A percentile compares a stretch with the other conserved stretches of the same genome.
Evolutionary conservation across 2,797 vertebrate species (phyloP).

Genomic region (Anabacerthia variegaticeps): DNA sequence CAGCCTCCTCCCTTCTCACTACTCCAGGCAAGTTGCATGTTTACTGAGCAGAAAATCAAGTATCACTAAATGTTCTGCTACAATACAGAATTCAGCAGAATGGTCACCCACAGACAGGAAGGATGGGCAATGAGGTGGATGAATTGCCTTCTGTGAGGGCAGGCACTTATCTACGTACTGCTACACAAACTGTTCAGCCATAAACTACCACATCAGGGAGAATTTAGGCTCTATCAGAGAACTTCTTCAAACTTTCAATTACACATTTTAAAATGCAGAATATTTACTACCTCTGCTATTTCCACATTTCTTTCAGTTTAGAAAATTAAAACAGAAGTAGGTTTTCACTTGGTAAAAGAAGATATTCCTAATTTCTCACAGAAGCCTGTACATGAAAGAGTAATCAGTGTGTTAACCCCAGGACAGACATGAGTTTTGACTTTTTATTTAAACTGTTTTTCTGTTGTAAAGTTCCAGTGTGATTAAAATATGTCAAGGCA

Average conservation of each 20-base stretch:
- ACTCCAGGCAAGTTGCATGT: background rate
- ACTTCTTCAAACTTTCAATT: background rate
- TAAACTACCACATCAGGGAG: background rate
- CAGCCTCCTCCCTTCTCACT: background rate
- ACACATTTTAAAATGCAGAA: background rate
- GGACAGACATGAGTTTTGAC: background rate
- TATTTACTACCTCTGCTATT: background rate
- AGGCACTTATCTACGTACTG: background rate
- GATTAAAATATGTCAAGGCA: background rate
- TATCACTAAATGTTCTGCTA: background rate
- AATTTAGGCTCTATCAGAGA: background rate
- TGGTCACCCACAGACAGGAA: background rate
- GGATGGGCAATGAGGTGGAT: background rate
- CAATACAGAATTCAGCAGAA: background rate
- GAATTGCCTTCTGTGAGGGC: background rate
- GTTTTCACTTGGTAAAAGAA: background rate
- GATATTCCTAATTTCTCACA: background rate
- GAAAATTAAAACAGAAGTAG: background rate
- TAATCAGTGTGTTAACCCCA: background rate
- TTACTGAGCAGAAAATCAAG: background rate
- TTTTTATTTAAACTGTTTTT: background rate
- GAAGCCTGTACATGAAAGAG: background rate
- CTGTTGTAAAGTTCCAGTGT: background rate
- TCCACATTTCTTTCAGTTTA: background rate
- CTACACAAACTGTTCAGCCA: background rate